A percentile compares a stretch with the other conserved stretches of the same genome.
These are phyloP conservation scores for Aythya baeri DNA, from an alignment of 2,113 vertebrate species.

Conservation along the genomic window DNA sequence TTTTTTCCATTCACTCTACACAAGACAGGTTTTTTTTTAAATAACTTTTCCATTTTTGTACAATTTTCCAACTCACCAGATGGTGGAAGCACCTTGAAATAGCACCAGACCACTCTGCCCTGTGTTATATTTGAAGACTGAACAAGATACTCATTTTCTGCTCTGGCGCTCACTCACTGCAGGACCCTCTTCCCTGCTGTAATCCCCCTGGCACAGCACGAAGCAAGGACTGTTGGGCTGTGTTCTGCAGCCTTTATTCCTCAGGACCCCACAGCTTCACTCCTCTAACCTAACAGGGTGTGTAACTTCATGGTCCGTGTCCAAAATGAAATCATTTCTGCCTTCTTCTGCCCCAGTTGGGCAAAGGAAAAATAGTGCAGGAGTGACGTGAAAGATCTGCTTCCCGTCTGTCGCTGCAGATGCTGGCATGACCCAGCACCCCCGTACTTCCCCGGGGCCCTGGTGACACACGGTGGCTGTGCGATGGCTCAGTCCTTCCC, in stretches of 20 bases:
- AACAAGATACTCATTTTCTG: background rate
- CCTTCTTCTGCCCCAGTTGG: background rate
- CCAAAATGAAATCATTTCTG: background rate
- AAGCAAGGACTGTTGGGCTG: background rate
- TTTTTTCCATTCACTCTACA: background rate
- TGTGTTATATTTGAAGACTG: background rate
- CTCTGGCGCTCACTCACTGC: background rate
- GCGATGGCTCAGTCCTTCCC: background rate
- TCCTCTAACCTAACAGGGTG: background rate
- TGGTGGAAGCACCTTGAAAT: background rate
- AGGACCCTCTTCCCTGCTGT: background rate
- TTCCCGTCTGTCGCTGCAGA: background rate
- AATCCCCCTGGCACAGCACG: accelerated
- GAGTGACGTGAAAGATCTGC: background rate
- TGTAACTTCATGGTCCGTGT: background rate
- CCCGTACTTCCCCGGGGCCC: background rate
- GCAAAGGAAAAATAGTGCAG: background rate
- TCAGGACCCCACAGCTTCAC: background rate
- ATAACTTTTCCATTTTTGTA: background rate
- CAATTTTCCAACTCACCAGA: background rate
- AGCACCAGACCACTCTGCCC: background rate
- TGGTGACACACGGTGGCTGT: background rate
- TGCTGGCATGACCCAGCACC: accelerated
- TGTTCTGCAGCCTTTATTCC: background rate
- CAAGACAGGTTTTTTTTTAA: background rate